phyloP scores from a whole-genome alignment of 2,888 invertebrate genomes.

The Caenorhabditis japonica region DNA sequence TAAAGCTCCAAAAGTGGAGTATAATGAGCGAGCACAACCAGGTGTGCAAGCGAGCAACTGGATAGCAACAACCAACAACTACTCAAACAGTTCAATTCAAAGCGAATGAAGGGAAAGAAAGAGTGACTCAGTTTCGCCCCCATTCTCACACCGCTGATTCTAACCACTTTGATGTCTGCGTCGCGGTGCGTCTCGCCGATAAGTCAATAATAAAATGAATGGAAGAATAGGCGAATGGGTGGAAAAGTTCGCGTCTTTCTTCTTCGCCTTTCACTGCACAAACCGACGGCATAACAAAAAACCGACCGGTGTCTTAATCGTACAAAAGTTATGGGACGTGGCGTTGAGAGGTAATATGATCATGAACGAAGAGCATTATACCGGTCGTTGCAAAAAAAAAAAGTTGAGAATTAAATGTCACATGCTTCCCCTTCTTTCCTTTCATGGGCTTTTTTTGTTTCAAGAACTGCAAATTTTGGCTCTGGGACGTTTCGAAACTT shows the following conservation, averaged over 20 bases:
- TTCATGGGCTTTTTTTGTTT: too few species aligned
- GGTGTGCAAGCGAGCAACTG: too few species aligned
- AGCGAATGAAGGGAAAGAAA: too few species aligned
- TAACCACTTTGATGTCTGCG: not conserved
- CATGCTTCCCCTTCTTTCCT: too few species aligned
- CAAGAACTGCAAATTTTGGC: too few species aligned
- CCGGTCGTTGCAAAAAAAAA: too few species aligned
- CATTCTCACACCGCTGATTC: conserved; percentile 2
- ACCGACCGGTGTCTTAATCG: conserved; percentile 18
- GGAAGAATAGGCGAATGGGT: conserved; percentile 4
- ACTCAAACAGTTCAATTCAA: too few species aligned
- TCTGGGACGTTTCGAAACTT: too few species aligned
- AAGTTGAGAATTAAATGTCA: too few species aligned
- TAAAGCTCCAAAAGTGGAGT: not conserved
- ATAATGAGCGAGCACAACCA: conserved; percentile 1
- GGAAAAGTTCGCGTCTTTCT: conserved; percentile 1
- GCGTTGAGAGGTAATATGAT: conserved; percentile 1
- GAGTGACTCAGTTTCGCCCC: conserved; percentile 22
- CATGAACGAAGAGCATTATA: conserved; percentile 6
- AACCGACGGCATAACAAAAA: not conserved
- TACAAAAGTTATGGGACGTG: not conserved
- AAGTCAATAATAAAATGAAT: conserved; percentile 53
- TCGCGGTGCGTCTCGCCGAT: conserved; percentile 16
- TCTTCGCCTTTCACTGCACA: too few species aligned
- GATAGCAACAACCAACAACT: too few species aligned